These are phyloP conservation scores for Rugalucina vietnamica DNA, from an alignment of 2,888 invertebrate genomes.

Conservation along the genomic window DNA sequence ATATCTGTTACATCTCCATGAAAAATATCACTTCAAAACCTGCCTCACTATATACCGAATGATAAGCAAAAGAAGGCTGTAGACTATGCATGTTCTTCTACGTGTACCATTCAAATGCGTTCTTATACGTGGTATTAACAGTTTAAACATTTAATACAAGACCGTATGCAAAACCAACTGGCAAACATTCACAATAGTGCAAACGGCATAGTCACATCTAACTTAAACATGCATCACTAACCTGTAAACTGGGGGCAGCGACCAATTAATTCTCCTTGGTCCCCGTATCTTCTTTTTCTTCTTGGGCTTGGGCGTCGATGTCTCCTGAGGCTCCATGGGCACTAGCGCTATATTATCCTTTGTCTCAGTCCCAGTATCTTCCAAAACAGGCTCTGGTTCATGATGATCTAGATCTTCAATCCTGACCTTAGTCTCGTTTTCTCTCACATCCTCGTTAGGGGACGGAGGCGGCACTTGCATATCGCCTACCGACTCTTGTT, in stretches of 20 bases:
- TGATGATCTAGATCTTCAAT: conserved; percentile 13
- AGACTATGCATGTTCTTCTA: too few species aligned
- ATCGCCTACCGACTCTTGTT: conserved; percentile 55
- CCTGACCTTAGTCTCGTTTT: conserved; percentile 24
- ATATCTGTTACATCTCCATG: too few species aligned
- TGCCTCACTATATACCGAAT: too few species aligned
- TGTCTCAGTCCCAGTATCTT: conserved; percentile 29
- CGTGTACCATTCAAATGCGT: too few species aligned
- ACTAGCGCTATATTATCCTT: conserved; percentile 48
- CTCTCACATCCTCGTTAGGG: conserved; percentile 45
- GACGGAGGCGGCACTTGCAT: conserved; percentile 58
- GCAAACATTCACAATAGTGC: too few species aligned
- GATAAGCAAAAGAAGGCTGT: too few species aligned
- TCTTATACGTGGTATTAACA: too few species aligned
- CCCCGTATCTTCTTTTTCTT: conserved; percentile 10
- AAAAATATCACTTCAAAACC: too few species aligned
- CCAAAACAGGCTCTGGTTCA: conserved; percentile 33
- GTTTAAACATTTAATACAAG: too few species aligned
- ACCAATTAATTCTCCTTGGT: conserved; percentile 19
- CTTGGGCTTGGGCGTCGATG: conserved; percentile 41
- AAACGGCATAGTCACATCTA: too few species aligned
- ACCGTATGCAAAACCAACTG: too few species aligned
- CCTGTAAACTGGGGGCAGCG: conserved; percentile 55
- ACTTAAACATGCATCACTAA: conserved; percentile 40
- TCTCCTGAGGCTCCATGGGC: conserved; percentile 14